Evolutionary conservation across 2,888 invertebrate genomes (phyloP), one percentile per base, ranked within the genome.

Genomic region (Leptopterna dolabrata): DNA sequence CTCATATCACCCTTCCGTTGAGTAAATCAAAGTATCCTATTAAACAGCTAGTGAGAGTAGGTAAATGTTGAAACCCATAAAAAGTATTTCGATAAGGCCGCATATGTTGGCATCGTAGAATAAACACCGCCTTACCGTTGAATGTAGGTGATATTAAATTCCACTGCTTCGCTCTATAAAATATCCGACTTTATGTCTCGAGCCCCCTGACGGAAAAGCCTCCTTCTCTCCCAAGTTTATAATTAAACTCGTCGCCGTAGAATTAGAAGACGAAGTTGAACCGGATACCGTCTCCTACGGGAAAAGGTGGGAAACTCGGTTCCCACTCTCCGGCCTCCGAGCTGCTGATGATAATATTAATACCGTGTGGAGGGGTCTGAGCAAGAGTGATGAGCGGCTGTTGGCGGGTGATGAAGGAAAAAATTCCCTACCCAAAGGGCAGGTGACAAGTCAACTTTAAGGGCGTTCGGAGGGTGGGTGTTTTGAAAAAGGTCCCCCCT

Each of bases 191-290:
- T 83, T 83, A 83, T 70, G 70, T 70, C 70, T 43, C 41, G 36
- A 70, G 43, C 70, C 82, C 24, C 27, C 70, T 36, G 19, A 29
- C 63, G 47, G 81, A n/a, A 41, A 36, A 41, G 81, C 70, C 83
- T 70, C 83, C 36, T 70, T 83, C 70, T 81, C 83, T 43, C 24
- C 83, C 29, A 70, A 83, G 83, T 83, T 83, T 83, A 83, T 83
- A 83, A 83, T 83, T 83, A 83, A 83, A 83, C 83, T 70, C 83
- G 47, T n/a, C 83, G 70, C 83, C 36, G 36, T 27, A 41, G 83
- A 83, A 83, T 83, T 83, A 83, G 83, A 83, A 83, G 43, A 19
- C 70, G 63, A 43, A 30, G 55, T 83, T 41, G 45, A 83, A 83
- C 63, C 70, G 83, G 83, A 83, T 70, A 70, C 83, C 83, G 63